Percentiles rank a stretch among this genome's conserved stretches.
Conservation (phyloP, 2,113 vertebrate species). For the Osmerus mordax region DNA sequence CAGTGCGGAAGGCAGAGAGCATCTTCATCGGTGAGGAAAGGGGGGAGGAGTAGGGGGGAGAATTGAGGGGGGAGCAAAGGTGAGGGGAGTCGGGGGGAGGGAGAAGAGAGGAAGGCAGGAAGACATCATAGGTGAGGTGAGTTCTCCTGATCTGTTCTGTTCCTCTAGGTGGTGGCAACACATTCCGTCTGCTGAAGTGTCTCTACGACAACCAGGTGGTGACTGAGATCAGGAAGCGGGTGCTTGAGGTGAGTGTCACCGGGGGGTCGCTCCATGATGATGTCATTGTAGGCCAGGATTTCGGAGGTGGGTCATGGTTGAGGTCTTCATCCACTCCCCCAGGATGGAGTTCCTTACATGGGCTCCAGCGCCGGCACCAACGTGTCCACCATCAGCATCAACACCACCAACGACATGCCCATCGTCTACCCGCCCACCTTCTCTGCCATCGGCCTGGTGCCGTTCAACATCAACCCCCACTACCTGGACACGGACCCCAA, state of each 20-base stretch:
- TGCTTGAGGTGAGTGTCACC: slow-evolving; percentile 72
- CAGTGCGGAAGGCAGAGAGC: slow-evolving; percentile 76
- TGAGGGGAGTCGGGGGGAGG: no score
- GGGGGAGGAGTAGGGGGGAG: no score
- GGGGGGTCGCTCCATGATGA: neutral
- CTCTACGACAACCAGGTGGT: slow-evolving; percentile 82
- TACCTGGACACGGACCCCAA: slow-evolving; percentile 76
- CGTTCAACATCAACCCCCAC: slow-evolving; percentile 89
- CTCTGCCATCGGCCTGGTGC: slow-evolving; percentile 77
- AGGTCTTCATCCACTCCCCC: slow-evolving; percentile 1
- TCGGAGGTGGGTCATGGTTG: no score
- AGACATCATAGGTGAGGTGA: slow-evolving; percentile 77
- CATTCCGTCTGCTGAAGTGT: slow-evolving; percentile 84
- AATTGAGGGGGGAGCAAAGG: no score
- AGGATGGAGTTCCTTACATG: slow-evolving; percentile 84
- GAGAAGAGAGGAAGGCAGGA: slow-evolving; percentile 57
- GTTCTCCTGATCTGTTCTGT: neutral
- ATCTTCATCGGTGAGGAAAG: slow-evolving; percentile 80
- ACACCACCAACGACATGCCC: slow-evolving; percentile 88
- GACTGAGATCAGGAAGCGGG: slow-evolving; percentile 77
- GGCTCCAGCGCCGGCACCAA: slow-evolving; percentile 86
- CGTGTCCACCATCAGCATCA: slow-evolving; percentile 80
- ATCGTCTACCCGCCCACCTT: slow-evolving; percentile 82
- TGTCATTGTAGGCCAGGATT: no score
- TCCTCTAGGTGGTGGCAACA: slow-evolving; percentile 83